Evolutionary conservation across 2,113 vertebrate genomes (phyloP).

Genomic region (Nothocercus julius): DNA sequence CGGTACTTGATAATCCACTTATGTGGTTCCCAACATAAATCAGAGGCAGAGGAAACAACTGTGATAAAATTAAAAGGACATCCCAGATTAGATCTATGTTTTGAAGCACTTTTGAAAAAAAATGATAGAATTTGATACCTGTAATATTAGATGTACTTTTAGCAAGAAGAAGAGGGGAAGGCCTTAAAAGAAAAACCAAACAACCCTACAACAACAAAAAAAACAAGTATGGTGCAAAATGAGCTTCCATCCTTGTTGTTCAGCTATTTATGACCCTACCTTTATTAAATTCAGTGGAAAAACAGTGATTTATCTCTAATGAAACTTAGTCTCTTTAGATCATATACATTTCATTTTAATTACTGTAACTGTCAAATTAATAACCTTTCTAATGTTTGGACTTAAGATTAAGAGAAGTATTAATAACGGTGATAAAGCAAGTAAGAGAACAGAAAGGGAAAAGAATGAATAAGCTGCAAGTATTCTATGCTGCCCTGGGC

Average conservation of each 20-base stretch:
- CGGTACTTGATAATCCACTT: slow-evolving; percentile 82
- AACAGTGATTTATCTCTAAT: neutral
- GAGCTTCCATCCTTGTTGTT: neutral
- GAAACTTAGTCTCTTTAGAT: neutral
- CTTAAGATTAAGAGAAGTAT: neutral
- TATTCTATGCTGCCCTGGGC: too few relatives aligned
- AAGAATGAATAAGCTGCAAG: neutral
- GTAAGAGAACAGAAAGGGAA: neutral
- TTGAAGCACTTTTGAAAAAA: neutral
- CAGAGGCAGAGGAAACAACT: slow-evolving; percentile 84
- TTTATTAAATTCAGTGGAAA: neutral
- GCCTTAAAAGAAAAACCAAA: neutral
- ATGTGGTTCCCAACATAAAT: slow-evolving; percentile 83
- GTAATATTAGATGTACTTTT: neutral
- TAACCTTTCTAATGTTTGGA: neutral
- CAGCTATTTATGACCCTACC: neutral
- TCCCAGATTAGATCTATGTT: slow-evolving; percentile 17
- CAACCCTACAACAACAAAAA: too few relatives aligned
- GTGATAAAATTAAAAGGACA: slow-evolving; percentile 60
- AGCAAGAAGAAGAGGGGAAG: neutral
- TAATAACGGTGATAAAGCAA: neutral
- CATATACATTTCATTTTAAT: neutral
- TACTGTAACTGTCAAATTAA: neutral
- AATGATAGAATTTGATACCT: neutral
- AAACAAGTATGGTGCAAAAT: neutral